Base-by-base conservation (phyloP, 2,888 invertebrate genomes). In the Drosophila austrosaltans region DNA sequence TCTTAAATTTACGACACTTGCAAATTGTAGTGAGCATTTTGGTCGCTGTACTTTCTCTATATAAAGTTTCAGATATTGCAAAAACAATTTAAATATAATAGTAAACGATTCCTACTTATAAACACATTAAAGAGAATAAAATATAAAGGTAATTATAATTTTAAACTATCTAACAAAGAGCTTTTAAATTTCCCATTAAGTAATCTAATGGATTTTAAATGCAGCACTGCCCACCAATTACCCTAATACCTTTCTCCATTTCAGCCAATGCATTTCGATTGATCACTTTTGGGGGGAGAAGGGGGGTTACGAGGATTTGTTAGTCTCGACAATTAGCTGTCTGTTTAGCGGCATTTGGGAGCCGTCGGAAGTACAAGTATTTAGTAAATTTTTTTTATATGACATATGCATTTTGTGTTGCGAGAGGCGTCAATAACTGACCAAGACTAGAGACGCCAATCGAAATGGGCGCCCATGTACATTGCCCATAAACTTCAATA, bases 361-460 rank as follows among this genome's bases (percentile, higher is more conserved):
- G 71, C 82, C 85, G 85, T 79, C 87, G 82, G 85, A 79, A 72
- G 63, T 71, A 71, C 48, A 48, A 25, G 10, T 48, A 48, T n/a
- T 48, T 22, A 48, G 32, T 32, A 32, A 6, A 32, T 32, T 32
- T 6, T 3, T 32, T 8, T 16, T 16, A 16, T 16, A 16, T 80
- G 86, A 78, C 71, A 80, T 66, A 64, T 75, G 67, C 69, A 44
- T 69, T 75, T 44, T 53, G 56, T 16, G 57, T 54, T 70, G 77
- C 69, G 48, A 53, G 68, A 80, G 86, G 86, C 86, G 82, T 82
- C 81, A 66, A 74, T 69, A 77, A 74, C 67, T 72, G 70, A 53
- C 59, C 48, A 66, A 62, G 63, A 69, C 72, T 32, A 75, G 79
- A 69, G 87, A 82, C 88, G 83, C 88, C 88, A 79, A 22, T 32